Percentiles rank a stretch among this genome's conserved stretches.
These are phyloP conservation scores for Catamblyrhynchus diadema DNA, from an alignment of 2,797 vertebrate genomes.

Conservation along the genomic window DNA sequence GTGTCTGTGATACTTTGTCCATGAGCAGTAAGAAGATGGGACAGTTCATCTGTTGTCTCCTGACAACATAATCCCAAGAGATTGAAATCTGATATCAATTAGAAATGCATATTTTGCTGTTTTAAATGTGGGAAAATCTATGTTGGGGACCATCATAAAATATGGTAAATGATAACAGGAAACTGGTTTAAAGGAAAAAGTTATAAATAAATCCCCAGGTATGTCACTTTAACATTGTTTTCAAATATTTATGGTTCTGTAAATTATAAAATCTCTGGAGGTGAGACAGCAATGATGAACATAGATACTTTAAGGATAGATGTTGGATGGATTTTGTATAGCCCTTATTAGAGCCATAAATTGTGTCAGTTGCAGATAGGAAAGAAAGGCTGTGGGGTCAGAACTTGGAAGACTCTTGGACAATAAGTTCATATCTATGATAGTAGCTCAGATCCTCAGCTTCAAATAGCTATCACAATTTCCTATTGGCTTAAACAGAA, in stretches of 20 bases:
- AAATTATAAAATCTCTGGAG: neutral
- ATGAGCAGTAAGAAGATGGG: neutral
- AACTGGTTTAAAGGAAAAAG: neutral
- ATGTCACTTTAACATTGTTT: neutral
- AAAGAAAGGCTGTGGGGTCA: neutral
- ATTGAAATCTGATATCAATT: neutral
- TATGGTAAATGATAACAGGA: neutral
- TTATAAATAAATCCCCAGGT: neutral
- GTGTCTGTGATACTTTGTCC: neutral
- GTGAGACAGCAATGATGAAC: neutral
- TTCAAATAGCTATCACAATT: neutral
- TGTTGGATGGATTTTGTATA: neutral
- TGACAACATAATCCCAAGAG: neutral
- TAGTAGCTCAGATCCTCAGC: neutral
- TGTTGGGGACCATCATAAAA: neutral
- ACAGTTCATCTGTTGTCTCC: neutral
- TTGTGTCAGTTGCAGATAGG: neutral
- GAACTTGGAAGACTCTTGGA: neutral
- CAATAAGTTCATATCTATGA: neutral
- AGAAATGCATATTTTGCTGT: neutral
- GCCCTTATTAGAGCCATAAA: neutral
- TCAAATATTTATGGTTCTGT: neutral
- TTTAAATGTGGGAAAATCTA: neutral
- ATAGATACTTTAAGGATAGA: neutral
- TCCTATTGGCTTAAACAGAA: neutral